Percentiles rank a stretch among this genome's conserved stretches.
These are phyloP conservation scores for Penaeus vannamei DNA, from an alignment of 1,140 invertebrate genomes.

Conservation along the genomic window DNA sequence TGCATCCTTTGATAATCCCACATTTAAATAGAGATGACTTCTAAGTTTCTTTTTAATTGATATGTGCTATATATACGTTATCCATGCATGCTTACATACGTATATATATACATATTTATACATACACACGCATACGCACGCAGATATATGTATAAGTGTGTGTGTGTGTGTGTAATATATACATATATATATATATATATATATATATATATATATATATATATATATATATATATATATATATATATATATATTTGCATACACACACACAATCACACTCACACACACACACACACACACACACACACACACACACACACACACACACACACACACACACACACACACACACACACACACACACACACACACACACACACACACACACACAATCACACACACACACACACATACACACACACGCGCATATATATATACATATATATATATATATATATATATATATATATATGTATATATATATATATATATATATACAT, in stretches of 20 bases:
- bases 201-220: constrained; percentile 20
- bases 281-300: neutral
- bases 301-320: neutral
- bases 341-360: neutral
- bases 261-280: no score
- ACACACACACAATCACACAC: neutral
- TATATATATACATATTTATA: constrained; percentile 24
- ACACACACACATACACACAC: no score
- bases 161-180: no score
- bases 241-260: neutral
- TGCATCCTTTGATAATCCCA: no score
- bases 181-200: constrained; percentile 20
- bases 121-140: constrained; percentile 18
- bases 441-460: no score
- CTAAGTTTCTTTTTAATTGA: no score
- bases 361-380: neutral
- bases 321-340: constrained; percentile 30
- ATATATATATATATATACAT: no score
- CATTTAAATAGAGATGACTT: no score
- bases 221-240: neutral
- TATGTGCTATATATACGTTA: no score
- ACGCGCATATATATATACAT: no score
- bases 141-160: constrained; percentile 5
- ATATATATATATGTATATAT: no score
- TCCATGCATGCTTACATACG: neutral